phyloP scores from a whole-genome alignment of 2,113 vertebrate species.

The Isichthys henryi region DNA sequence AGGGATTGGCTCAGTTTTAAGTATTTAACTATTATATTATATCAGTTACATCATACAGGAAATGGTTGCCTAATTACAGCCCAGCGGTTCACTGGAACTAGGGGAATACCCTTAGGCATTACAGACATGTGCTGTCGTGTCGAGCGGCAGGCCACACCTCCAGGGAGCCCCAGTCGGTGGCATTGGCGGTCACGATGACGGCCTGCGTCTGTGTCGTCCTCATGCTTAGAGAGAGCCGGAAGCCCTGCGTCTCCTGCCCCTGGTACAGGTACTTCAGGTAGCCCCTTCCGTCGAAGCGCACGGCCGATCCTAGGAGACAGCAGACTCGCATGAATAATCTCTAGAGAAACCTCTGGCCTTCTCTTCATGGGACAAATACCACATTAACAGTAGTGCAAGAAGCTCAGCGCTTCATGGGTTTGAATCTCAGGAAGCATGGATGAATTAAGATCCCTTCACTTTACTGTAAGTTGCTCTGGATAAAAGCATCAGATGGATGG shows the following conservation, averaged over 20 bases:
- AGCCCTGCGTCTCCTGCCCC: conserved; percentile 47
- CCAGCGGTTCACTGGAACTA: neutral
- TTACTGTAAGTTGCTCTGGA: too few relatives aligned
- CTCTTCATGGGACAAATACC: neutral
- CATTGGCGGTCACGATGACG: conserved; percentile 58
- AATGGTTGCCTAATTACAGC: neutral
- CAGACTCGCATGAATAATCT: neutral
- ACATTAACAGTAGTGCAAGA: neutral
- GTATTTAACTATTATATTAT: neutral
- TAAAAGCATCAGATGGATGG: neutral
- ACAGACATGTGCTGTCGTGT: neutral
- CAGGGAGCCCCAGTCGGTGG: conserved; percentile 58
- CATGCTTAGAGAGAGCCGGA: conserved; percentile 69
- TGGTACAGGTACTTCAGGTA: conserved; percentile 67
- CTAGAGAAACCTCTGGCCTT: neutral
- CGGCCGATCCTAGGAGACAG: conserved; percentile 68
- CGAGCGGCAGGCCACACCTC: conserved; percentile 59
- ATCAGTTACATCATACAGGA: neutral
- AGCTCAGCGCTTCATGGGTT: neutral
- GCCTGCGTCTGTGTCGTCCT: conserved; percentile 68
- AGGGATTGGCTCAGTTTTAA: neutral
- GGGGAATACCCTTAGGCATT: neutral
- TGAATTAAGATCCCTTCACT: neutral
- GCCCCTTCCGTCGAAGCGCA: conserved; percentile 71
- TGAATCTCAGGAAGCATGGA: neutral